Percentiles rank a stretch among this genome's conserved stretches.
Evolutionary conservation across 2,113 vertebrate species (phyloP).

Genomic region (Channa maculata): DNA sequence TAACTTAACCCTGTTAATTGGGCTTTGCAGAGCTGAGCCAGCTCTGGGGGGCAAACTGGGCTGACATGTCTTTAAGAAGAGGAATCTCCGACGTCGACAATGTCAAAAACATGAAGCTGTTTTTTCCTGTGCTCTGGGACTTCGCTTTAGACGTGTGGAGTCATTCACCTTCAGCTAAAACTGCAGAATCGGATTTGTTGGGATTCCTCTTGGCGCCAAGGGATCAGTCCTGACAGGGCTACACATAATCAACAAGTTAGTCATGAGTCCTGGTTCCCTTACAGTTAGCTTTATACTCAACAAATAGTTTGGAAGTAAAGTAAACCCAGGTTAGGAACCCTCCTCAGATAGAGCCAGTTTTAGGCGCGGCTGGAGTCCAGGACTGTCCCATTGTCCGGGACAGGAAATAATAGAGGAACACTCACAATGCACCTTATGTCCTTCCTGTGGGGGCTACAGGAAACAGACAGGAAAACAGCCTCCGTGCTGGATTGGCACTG

Average conservation of each 20-base stretch:
- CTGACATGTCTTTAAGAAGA: no score
- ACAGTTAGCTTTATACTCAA: background rate
- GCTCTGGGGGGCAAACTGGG: no score
- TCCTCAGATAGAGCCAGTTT: background rate
- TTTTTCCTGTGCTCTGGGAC: constrained; percentile 11
- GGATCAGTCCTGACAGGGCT: background rate
- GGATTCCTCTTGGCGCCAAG: constrained; percentile 11
- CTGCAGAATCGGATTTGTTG: constrained; percentile 15
- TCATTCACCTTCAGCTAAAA: background rate
- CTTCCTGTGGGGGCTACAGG: constrained; percentile 65
- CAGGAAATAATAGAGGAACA: constrained; percentile 76
- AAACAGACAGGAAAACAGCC: constrained; percentile 64
- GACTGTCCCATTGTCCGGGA: constrained; percentile 68
- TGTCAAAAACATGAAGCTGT: background rate
- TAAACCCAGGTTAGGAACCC: background rate
- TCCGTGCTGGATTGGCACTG: constrained; percentile 24
- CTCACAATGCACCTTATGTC: constrained; percentile 68
- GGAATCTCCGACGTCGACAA: no score
- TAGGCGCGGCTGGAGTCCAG: background rate
- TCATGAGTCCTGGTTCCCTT: no score
- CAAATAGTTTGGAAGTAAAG: background rate
- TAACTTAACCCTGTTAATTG: no score
- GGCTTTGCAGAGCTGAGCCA: no score
- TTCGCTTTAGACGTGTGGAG: background rate
- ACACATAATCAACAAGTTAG: no score